Evolutionary conservation across 2,797 vertebrate genomes (phyloP).

Genomic region (Aphelocoma californica): DNA sequence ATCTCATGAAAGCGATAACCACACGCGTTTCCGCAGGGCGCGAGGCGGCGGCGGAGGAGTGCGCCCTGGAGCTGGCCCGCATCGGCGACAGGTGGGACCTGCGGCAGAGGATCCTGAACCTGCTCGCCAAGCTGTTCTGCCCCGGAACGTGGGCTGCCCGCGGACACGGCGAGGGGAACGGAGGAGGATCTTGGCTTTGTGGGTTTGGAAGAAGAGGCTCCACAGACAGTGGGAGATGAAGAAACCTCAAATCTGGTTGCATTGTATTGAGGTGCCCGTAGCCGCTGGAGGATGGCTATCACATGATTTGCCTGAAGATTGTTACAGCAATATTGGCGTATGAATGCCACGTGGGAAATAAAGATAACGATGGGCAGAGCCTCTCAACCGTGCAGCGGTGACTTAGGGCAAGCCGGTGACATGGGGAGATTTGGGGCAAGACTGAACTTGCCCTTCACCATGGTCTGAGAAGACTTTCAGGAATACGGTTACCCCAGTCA

Average conservation of each 20-base stretch:
- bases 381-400: background rate
- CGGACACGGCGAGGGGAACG: background rate
- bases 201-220: background rate
- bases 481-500: background rate
- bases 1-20: background rate
- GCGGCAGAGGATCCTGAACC: conserved; percentile 71
- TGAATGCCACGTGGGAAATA: background rate
- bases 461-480: background rate
- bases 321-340: background rate
- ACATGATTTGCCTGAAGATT: background rate
- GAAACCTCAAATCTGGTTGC: background rate
- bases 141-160: conserved; percentile 40
- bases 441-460: background rate
- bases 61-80: conserved; percentile 61
- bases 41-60: conserved; percentile 34
- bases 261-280: background rate
- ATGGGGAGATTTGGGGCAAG: background rate
- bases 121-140: conserved; percentile 66
- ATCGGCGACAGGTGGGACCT: conserved; percentile 74
- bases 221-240: background rate
- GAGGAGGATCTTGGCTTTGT: background rate
- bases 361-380: background rate
- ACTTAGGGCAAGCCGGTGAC: background rate
- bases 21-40: conserved; percentile 29
- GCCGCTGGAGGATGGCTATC: background rate